Evolutionary conservation across 2,113 vertebrate species (phyloP).

Genomic region (Sylvia atricapilla): DNA sequence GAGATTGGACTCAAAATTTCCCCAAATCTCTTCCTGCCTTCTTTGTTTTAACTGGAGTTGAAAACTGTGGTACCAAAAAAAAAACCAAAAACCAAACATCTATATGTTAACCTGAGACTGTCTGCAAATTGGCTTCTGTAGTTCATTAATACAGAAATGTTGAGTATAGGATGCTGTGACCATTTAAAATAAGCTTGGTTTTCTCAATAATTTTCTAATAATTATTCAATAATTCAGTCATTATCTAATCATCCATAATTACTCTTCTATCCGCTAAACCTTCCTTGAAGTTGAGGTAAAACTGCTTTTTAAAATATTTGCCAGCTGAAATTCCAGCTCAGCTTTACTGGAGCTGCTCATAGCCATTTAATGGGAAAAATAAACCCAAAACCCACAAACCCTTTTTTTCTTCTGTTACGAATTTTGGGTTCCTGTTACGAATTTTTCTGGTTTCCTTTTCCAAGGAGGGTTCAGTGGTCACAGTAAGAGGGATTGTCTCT

Average conservation of each 20-base stretch:
- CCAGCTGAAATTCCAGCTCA: neutral
- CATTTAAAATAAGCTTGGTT: neutral
- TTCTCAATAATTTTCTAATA: neutral
- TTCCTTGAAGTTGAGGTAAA: neutral
- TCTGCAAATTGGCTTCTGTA: neutral
- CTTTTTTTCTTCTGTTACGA: neutral
- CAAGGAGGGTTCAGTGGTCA: rapidly evolving
- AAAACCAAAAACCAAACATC: neutral
- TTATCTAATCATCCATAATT: neutral
- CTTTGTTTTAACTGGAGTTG: neutral
- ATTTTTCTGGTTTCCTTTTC: neutral
- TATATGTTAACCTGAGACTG: neutral
- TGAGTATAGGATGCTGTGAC: neutral
- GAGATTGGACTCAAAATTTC: neutral
- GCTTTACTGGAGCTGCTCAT: neutral
- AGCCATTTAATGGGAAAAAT: neutral
- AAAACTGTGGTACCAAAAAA: neutral
- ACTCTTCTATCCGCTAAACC: neutral
- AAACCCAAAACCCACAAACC: neutral
- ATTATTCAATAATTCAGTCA: neutral
- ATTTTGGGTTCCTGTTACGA: neutral
- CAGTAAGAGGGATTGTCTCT: neutral
- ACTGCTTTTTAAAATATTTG: neutral
- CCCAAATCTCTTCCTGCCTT: neutral
- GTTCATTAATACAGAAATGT: neutral